Evolutionary conservation across 2,113 vertebrate genomes (phyloP), one percentile per base, ranked within the genome.

Genomic region (Psophia crepitans): DNA sequence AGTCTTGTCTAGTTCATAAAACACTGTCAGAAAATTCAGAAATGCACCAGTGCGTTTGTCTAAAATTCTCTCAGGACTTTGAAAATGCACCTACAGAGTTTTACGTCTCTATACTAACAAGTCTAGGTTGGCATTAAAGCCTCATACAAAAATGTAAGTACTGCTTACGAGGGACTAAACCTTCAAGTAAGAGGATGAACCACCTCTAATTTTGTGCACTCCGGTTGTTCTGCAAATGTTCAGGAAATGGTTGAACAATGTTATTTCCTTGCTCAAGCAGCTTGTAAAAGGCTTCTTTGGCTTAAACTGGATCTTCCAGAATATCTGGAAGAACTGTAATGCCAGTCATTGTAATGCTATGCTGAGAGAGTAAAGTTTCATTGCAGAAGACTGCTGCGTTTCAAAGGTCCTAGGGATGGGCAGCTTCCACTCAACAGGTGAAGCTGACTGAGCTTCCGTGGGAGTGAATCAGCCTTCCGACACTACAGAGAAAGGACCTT

Each of bases 161-260:
- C 48, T 76, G 57, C 65, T 94, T 83, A 64, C 53, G 60, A 46
- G 35, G 58, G 33, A 39, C 75, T 85, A 54, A 93, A 30, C 35
- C 35, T 76, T 68, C 35, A 39, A 43, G 43, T 37, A 37, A 80
- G 66, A 88, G 61, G 18, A 85, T 56, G 83, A 69, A 23, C 75
- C 28, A 16, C 39, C 70, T 92, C 39, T 90, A 65, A 88, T 94
- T 95, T 68, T 88, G 89, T 43, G 21, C 35, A 17, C 35, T 43
- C 65, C 11, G 49, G 57, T 90, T 23, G 11, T 60, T 64, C 86
- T 73, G 75, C 57, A 51, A 64, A 76, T 73, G 68, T 86, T 86
- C 89, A 94, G 89, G 80, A 92, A 94, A 51, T 69, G 63, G 39
- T 57, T 80, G 87, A 86, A 94, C 66, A 76, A 80, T 53, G 44